Conservation (phyloP, 2,797 vertebrate species). For the Anolis apletophallus region DNA sequence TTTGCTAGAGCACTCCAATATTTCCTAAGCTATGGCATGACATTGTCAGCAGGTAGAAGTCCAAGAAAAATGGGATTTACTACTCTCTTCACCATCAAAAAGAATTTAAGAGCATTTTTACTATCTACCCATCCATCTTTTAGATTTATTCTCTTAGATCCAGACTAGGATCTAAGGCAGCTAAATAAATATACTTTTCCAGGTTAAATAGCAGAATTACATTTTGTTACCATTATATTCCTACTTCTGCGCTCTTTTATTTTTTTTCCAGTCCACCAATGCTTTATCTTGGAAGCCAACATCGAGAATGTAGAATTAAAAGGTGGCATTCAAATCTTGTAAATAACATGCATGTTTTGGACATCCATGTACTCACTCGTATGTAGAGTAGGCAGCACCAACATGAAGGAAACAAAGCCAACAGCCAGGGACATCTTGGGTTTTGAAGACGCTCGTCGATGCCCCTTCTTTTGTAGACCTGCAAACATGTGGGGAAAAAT, state of each 20-base stretch:
- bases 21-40: too few relatives aligned
- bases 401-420: conserved; percentile 40
- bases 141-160: too few relatives aligned
- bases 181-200: too few relatives aligned
- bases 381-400: conserved; percentile 36
- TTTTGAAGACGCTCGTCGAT: conserved; percentile 51
- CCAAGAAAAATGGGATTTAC: neutral
- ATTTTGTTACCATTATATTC: neutral
- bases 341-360: neutral
- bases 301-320: neutral
- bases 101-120: neutral
- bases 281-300: neutral
- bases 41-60: neutral
- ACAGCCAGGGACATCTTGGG: conserved; percentile 19
- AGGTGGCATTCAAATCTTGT: too few relatives aligned
- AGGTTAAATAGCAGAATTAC: too few relatives aligned
- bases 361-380: conserved; percentile 52
- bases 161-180: too few relatives aligned
- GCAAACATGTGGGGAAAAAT: conserved; percentile 26
- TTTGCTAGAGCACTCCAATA: neutral
- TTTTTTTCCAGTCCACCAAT: neutral
- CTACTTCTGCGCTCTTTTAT: neutral
- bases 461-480: conserved; percentile 43
- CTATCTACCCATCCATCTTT: too few relatives aligned
- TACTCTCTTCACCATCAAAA: neutral